Percentiles rank a stretch among this genome's conserved stretches.
phyloP scores from a whole-genome alignment of 2,888 invertebrate species.

The Thecophora atra region DNA sequence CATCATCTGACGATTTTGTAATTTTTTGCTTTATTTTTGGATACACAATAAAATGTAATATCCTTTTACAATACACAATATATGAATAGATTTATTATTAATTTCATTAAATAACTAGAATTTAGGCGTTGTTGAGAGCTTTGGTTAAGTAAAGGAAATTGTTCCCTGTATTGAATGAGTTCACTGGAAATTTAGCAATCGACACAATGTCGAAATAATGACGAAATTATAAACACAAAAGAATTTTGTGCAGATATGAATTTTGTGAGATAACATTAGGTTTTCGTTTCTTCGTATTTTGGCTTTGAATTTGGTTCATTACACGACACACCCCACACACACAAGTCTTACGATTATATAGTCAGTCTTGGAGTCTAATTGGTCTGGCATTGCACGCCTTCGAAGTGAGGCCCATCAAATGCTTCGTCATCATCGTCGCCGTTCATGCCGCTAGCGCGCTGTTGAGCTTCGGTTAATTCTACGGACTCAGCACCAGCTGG shows the following conservation, averaged over 20 bases:
- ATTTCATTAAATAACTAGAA: conserved; percentile 21
- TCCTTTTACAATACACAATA: conserved; percentile 12
- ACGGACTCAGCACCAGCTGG: conserved; percentile 87
- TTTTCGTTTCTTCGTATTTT: conserved; percentile 1
- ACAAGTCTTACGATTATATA: not conserved
- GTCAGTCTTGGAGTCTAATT: conserved; percentile 45
- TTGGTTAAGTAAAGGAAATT: too few relatives aligned
- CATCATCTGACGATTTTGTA: not conserved
- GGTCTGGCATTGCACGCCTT: conserved; percentile 60
- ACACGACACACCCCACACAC: not conserved
- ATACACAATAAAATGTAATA: too few relatives aligned
- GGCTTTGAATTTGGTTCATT: not conserved
- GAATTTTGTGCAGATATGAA: too few relatives aligned
- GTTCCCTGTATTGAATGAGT: not conserved
- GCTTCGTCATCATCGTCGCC: conserved; percentile 55
- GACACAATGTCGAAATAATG: too few relatives aligned
- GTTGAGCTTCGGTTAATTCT: conserved; percentile 79
- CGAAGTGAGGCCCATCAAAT: conserved; percentile 51
- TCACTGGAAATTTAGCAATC: conserved; percentile 3
- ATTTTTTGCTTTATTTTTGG: too few relatives aligned
- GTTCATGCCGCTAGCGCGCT: conserved; percentile 49
- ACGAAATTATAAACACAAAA: too few relatives aligned
- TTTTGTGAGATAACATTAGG: not conserved
- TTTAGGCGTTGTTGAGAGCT: conserved; percentile 16
- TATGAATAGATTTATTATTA: conserved; percentile 1